Evolutionary conservation across 2,888 invertebrate genomes (phyloP), one percentile per base, ranked within the genome.

Genomic region (Dicranocentrus wangi): DNA sequence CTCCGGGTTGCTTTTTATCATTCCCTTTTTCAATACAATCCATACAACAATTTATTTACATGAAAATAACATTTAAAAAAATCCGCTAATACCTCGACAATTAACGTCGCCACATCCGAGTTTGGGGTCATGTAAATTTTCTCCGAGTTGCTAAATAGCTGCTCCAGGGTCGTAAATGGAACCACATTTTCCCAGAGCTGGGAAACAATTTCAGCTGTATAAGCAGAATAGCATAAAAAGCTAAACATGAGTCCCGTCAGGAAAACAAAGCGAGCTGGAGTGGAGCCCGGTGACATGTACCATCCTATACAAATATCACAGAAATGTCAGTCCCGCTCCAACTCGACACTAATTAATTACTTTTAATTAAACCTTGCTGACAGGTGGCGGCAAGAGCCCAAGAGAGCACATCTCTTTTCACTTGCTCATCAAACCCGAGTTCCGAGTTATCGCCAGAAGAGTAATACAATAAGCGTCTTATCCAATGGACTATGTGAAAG

Each of bases 311-410:
- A 32, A 32, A 7, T 32, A 7, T 32, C 5, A 32, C 32, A 32
- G 32, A 32, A n/a, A n/a, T n/a, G n/a, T n/a, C n/a, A n/a, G n/a
- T n/a, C n/a, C n/a, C n/a, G n/a, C n/a, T n/a, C n/a, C n/a, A n/a
- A n/a, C n/a, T n/a, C n/a, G n/a, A n/a, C n/a, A n/a, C n/a, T n/a
- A n/a, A n/a, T n/a, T n/a, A n/a, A n/a, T n/a, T n/a, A n/a, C n/a
- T n/a, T n/a, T n/a, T n/a, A n/a, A n/a, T n/a, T n/a, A n/a, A 10
- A 60, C 60, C 60, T 60, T 60, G 60, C 28, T 60, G 60, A 27
- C 60, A 60, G 2, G 60, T 25, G 1, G 60, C 60, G 13, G 60
- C 60, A 27, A 60, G 10, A 2, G 60, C 27, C 60, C 60, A 60
- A 25, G 27, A 60, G 8, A 25, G 15, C 15, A 60, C 27, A 8